Conservation (phyloP, 2,888 invertebrate genomes). For the Mythimna vitellina region DNA sequence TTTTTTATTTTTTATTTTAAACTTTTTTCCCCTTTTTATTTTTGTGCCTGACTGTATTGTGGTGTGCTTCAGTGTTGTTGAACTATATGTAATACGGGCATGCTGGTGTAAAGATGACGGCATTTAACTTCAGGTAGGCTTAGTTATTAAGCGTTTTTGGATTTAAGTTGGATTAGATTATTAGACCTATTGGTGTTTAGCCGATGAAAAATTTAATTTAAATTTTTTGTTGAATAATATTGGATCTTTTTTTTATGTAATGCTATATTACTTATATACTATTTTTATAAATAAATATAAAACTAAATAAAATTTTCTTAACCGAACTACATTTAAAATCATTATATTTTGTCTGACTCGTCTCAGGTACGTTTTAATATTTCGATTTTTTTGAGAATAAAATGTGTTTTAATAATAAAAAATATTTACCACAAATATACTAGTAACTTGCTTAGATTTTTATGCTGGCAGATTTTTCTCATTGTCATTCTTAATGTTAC, state of each 20-base stretch:
- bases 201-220: neutral
- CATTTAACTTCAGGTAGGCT: constrained; percentile 82
- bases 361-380: neutral
- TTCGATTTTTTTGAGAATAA: neutral
- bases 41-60: constrained; percentile 75
- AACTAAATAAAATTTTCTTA: neutral
- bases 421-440: too few species aligned
- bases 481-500: neutral
- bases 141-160: constrained; percentile 15
- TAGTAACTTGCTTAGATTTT: neutral
- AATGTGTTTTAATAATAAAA: neutral
- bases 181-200: neutral
- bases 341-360: neutral
- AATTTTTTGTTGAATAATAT: neutral
- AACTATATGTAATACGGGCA: constrained; percentile 75
- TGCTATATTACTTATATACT: too few species aligned
- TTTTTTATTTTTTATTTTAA: constrained; percentile 40
- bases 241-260: too few species aligned
- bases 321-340: neutral
- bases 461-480: neutral
- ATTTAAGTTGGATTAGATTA: constrained; percentile 1
- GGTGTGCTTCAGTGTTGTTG: constrained; percentile 76
- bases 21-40: constrained; percentile 51
- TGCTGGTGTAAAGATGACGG: constrained; percentile 84
- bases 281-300: too few species aligned